Base-by-base conservation (phyloP, 2,113 vertebrate genomes). In the Dermatemys mawii region DNA sequence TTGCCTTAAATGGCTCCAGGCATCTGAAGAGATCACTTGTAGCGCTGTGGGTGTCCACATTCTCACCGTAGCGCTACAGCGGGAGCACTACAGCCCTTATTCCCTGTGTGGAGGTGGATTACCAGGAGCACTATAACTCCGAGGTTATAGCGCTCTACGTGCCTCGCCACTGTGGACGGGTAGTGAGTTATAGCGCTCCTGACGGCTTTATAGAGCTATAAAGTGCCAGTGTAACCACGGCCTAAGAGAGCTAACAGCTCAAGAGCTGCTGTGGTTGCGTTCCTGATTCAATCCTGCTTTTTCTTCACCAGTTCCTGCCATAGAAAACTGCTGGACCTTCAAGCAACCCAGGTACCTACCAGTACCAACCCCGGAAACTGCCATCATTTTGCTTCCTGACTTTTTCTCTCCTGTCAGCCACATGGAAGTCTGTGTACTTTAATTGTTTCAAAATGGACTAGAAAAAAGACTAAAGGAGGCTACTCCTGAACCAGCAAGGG, bases 221-320 rank as follows among this genome's bases (percentile, higher is more conserved):
- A n/a, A n/a, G n/a, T n/a, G n/a, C n/a, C n/a, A n/a, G n/a, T n/a
- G n/a, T n/a, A n/a, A n/a, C n/a, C n/a, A n/a, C n/a, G n/a, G 8
- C n/a, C 73, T 86, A 35, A 84, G 9, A 73, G 41, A 88, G 5
- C 49, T 85, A 0, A 0, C 2, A 78, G 11, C 22, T 86, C 55
- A 75, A 44, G 70, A 44, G 38, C 10, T 75, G 41, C 41, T 44
- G 24, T 44, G 44, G 41, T 26, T 46, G 24, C 44, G 12, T 76
- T 76, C 73, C 26, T 13, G 73, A 26, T 44, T 76, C 24, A 76
- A 46, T 27, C 41, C 44, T 46, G 73, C 24, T 44, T 41, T 13
- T 46, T 24, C 11, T 75, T 76, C 73, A 27, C 22, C 26, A 14
- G 73, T 46, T 46, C 38, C 24, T 76, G 38, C 41, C 44, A 46